Percentiles rank a stretch among this genome's conserved stretches.
Evolutionary conservation across 2,888 invertebrate genomes (phyloP).

Genomic region (Iphiclides podalirius): DNA sequence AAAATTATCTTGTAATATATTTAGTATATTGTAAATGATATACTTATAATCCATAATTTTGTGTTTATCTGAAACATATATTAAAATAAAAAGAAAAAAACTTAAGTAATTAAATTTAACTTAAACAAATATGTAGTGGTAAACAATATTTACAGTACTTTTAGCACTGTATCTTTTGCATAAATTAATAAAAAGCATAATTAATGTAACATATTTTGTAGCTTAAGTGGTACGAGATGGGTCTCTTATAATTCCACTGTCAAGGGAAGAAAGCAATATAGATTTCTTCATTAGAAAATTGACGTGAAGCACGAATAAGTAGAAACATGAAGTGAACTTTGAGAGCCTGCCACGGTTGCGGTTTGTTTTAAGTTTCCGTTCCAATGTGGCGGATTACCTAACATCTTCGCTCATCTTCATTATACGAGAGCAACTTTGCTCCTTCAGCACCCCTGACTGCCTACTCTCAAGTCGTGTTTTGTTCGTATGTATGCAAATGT

Average conservation of each 20-base stretch:
- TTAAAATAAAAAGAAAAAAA: no score
- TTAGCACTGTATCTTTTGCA: no score
- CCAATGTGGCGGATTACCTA: conserved; percentile 60
- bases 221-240: no score
- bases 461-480: conserved; percentile 49
- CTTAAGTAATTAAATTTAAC: no score
- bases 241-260: no score
- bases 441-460: conserved; percentile 59
- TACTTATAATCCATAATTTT: no score
- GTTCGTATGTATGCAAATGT: conserved; percentile 72
- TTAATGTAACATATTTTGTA: no score
- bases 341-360: conserved; percentile 41
- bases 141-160: no score
- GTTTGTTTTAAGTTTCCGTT: conserved; percentile 59
- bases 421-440: conserved; percentile 67
- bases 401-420: conserved; percentile 69
- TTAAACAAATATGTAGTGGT: no score
- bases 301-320: conserved; percentile 9
- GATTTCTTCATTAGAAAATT: conserved; percentile 13
- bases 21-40: no score
- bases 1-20: background rate
- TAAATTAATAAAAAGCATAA: no score
- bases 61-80: no score
- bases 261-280: background rate
- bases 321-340: conserved; percentile 32